Base-by-base conservation (phyloP, 2,888 invertebrate species). In the Cataglyphis albicans region DNA sequence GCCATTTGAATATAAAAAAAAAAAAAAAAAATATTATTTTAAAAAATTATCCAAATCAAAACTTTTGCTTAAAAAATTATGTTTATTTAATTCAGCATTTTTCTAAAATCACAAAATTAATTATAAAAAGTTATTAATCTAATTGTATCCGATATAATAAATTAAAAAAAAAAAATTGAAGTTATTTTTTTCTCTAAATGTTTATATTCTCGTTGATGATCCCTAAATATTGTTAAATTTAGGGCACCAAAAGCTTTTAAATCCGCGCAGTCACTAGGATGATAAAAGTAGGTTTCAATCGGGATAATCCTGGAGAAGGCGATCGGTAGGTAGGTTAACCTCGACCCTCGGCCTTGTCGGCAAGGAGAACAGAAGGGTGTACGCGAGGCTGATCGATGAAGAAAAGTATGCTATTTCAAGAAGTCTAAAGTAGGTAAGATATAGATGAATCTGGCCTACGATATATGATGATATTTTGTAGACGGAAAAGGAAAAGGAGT, bases 361-460 rank as follows among this genome's bases (percentile, higher is more conserved):
- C n/a, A 61, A 41, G 35, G 5, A 44, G 25, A 29, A 81, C 55
- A 63, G 29, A 81, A 63, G 55, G 74, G 48, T 84, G 81, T 74
- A 84, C 82, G 67, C 52, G 82, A 83, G 83, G 82, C 82, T 87
- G 86, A 88, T 90, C 89, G 88, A 90, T 90, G 86, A 85, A 88
- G 89, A 88, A 90, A 90, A 86, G 86, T 86, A 84, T 78, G 87
- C 86, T 90, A 87, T 90, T 90, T 90, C 86, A 90, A 84, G 83
- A 86, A 44, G 35, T 44, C 72, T 83, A 59, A 75, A 88, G 89
- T 81, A 81, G 73, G 67, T 73, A 84, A 87, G 86, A 86, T 73
- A 80, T 64, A 76, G 67, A 76, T 64, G 84, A 87, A 86, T 85
- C 84, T 81, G 72, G 70, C 82, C 82, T 84, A 84, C 74, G 63